A percentile compares a stretch with the other conserved stretches of the same genome.
Conservation (phyloP, 1,140 invertebrate species). For the Trichonephila clavipes region DNA sequence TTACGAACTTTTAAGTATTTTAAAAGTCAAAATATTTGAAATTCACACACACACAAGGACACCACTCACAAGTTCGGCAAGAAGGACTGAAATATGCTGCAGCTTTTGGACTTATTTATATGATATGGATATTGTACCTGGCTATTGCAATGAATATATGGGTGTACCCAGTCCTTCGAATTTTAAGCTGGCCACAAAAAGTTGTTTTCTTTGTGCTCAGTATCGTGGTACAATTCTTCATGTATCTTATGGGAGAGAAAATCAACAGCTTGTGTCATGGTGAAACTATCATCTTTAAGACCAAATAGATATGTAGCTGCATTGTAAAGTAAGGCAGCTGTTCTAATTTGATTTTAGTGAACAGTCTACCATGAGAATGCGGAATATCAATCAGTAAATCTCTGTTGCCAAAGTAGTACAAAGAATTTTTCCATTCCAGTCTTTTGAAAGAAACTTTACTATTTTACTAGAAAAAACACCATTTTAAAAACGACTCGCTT, state of each 20-base stretch:
- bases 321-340: background rate
- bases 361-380: background rate
- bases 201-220: constrained; percentile 87
- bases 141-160: constrained; percentile 84
- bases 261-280: constrained; percentile 31
- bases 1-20: too few species aligned
- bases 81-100: too few species aligned
- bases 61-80: too few species aligned
- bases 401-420: constrained; percentile 48
- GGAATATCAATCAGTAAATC: background rate
- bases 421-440: constrained; percentile 26
- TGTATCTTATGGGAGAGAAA: constrained; percentile 46
- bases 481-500: too few species aligned
- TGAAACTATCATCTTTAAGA: background rate
- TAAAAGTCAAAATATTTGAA: too few species aligned
- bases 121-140: constrained; percentile 83
- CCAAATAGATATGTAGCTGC: background rate
- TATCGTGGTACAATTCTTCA: constrained; percentile 79
- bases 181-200: constrained; percentile 87
- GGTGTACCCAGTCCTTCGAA: constrained; percentile 92
- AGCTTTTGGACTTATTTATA: too few species aligned
- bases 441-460: background rate
- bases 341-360: background rate
- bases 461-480: too few species aligned
- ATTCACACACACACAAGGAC: too few species aligned